Evolutionary conservation across 2,888 invertebrate genomes (phyloP).

Genomic region (Platerodrilus igneus): DNA sequence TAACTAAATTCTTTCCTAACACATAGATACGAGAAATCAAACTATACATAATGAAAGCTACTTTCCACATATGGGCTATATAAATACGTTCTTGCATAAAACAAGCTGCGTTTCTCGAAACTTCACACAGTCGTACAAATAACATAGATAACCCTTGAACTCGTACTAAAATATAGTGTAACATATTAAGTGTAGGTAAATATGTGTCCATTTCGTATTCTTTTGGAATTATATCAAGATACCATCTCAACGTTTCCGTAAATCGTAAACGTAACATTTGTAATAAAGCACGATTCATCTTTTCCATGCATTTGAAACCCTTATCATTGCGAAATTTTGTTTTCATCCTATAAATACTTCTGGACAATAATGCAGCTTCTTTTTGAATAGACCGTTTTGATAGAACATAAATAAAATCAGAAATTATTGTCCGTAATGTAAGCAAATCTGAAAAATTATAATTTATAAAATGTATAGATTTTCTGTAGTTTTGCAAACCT

Average conservation of each 20-base stretch:
- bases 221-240: slow-evolving; percentile 26
- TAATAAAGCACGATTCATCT: slow-evolving; percentile 46
- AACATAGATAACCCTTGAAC: slow-evolving; percentile 50
- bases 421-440: slow-evolving; percentile 19
- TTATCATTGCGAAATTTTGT: slow-evolving; percentile 50
- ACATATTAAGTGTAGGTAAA: slow-evolving; percentile 49
- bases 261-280: slow-evolving; percentile 45
- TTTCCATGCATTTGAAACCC: slow-evolving; percentile 50
- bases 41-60: slow-evolving; percentile 44
- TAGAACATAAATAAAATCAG: slow-evolving; percentile 33
- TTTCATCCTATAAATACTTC: slow-evolving; percentile 49
- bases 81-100: slow-evolving; percentile 43
- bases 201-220: slow-evolving; percentile 26
- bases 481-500: slow-evolving; percentile 7
- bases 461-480: slow-evolving; percentile 3
- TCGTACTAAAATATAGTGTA: slow-evolving; percentile 48
- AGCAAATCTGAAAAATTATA: slow-evolving; percentile 23
- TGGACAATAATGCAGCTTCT: slow-evolving; percentile 48
- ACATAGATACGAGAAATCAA: slow-evolving; percentile 49
- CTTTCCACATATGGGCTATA: slow-evolving; percentile 49
- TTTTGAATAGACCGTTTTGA: too few species aligned
- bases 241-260: slow-evolving; percentile 32
- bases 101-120: slow-evolving; percentile 40
- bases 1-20: slow-evolving; percentile 41
- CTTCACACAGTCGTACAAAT: slow-evolving; percentile 44